Percentiles rank a stretch among this genome's conserved stretches.
phyloP scores from a whole-genome alignment of 2,888 invertebrate genomes.

The Lamellibrachia satsuma region DNA sequence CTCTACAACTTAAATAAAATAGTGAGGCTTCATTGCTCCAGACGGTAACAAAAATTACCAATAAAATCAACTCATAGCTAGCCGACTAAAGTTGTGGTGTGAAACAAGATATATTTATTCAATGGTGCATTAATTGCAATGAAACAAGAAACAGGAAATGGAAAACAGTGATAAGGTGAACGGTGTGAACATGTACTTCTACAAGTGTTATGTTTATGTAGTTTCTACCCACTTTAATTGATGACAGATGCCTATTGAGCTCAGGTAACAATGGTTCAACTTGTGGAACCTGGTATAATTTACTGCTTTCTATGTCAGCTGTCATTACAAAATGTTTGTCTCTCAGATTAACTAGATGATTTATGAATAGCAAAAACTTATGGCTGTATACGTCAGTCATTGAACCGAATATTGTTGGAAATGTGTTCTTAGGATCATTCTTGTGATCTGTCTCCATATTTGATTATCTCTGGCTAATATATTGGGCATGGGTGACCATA shows the following conservation, averaged over 20 bases:
- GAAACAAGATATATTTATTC: not conserved
- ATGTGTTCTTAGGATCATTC: not conserved
- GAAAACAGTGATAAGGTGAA: not conserved
- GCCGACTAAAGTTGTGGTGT: not conserved
- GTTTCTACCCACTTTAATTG: not conserved
- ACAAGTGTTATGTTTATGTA: not conserved
- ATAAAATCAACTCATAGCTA: not conserved
- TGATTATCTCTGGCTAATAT: not conserved
- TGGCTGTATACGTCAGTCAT: not conserved
- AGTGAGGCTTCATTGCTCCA: not conserved
- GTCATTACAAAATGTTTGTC: not conserved
- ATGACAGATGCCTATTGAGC: not conserved
- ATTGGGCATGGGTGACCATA: not conserved
- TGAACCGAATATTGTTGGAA: not conserved
- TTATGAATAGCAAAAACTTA: not conserved
- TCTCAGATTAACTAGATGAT: not conserved
- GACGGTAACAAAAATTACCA: not conserved
- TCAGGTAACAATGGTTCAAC: not conserved
- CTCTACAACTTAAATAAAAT: not conserved
- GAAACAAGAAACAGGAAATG: not conserved
- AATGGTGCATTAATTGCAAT: not conserved
- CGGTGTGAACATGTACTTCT: not conserved
- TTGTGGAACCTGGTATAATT: not conserved
- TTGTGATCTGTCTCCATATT: not conserved
- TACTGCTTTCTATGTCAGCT: not conserved